phyloP scores from a whole-genome alignment of 2,113 vertebrate species.

The Mormyrus lacerda region DNA sequence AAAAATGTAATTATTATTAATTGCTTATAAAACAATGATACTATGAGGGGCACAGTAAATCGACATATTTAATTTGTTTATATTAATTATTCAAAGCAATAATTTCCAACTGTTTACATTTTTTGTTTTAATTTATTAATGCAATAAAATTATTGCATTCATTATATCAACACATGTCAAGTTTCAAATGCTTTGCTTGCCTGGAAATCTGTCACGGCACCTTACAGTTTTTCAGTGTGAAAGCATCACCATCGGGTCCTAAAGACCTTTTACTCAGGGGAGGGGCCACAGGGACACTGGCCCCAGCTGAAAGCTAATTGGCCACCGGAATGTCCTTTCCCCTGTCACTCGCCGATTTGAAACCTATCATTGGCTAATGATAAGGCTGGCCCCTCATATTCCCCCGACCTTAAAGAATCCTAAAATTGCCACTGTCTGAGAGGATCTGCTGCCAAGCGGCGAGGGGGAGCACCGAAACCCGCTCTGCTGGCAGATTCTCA shows the following conservation, averaged over 20 bases:
- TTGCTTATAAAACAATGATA: neutral
- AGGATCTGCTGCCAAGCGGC: neutral
- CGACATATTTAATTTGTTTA: neutral
- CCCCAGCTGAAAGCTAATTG: neutral
- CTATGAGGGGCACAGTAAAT: neutral
- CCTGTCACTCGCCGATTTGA: neutral
- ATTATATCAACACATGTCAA: neutral
- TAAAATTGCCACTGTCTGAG: neutral
- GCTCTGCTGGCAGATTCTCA: neutral
- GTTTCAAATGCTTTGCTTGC: neutral
- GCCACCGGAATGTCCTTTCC: neutral
- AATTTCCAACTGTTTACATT: neutral
- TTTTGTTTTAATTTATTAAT: neutral
- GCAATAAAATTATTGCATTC: neutral
- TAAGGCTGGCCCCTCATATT: neutral
- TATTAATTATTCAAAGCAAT: neutral
- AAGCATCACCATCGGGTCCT: neutral
- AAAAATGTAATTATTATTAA: neutral
- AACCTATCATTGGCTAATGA: neutral
- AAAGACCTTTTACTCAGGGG: neutral
- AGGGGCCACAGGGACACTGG: neutral
- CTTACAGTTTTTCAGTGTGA: neutral
- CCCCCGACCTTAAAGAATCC: neutral
- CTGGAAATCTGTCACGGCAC: neutral
- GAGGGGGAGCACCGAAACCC: neutral